Conservation (phyloP, 92 coral and sea anemone genomes). For the Zoanthus sociatus region DNA sequence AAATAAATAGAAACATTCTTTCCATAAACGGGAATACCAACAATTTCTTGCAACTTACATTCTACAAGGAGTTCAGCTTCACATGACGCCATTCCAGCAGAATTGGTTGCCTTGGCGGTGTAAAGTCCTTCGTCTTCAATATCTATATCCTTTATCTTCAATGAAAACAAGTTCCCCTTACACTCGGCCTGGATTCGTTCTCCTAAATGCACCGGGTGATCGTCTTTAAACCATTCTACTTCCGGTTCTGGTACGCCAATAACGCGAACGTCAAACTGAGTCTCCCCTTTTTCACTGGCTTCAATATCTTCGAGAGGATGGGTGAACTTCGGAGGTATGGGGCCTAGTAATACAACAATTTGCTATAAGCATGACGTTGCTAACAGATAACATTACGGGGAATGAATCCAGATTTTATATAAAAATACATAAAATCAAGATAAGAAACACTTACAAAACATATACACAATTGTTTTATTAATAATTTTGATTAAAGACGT, state of each 20-base stretch:
- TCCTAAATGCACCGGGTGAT: constrained; percentile 60
- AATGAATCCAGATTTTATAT: too few relatives aligned
- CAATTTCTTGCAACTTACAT: constrained; percentile 49
- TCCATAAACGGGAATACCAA: too few relatives aligned
- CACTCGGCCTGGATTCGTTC: constrained; percentile 63
- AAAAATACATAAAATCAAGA: too few relatives aligned
- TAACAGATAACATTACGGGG: neutral
- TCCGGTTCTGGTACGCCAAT: constrained; percentile 84
- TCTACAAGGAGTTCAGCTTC: constrained; percentile 75
- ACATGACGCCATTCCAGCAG: constrained; percentile 76
- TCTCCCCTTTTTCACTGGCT: constrained; percentile 57
- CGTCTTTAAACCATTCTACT: constrained; percentile 82
- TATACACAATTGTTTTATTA: too few relatives aligned
- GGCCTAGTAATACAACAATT: constrained; percentile 16
- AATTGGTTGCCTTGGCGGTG: constrained; percentile 79
- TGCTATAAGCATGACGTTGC: neutral
- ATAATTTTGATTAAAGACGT: too few relatives aligned
- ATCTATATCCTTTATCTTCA: constrained; percentile 68
- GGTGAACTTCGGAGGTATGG: constrained; percentile 60
- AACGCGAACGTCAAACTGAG: constrained; percentile 64
- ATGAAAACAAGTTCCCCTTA: constrained; percentile 65
- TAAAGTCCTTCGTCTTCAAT: constrained; percentile 84
- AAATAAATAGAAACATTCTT: too few relatives aligned
- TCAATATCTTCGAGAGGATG: constrained; percentile 65
- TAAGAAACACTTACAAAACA: too few relatives aligned